Evolutionary conservation across 2,888 invertebrate genomes (phyloP), one percentile per base, ranked within the genome.

Genomic region (Dicyrtoma fusca): DNA sequence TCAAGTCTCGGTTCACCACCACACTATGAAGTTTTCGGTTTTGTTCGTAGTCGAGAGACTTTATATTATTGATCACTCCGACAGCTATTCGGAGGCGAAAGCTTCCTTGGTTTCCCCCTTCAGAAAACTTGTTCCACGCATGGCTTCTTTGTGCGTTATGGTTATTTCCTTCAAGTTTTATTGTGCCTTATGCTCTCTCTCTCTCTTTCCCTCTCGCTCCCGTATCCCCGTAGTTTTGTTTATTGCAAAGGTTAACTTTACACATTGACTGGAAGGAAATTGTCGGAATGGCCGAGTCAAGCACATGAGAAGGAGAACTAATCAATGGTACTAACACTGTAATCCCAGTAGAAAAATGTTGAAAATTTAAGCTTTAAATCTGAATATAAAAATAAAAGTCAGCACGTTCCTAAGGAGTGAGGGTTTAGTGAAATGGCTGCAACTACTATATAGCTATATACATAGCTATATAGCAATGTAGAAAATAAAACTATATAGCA

Each of bases 51-150:
- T 65, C 4, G 34, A 34, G 26, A 65, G 51, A 49, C 59, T 72
- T 72, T 65, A 53, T 57, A 71, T 71, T 75, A 75, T 75, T 74
- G 75, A 75, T 75, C 75, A 74, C 61, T 73, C 71, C 57, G 57
- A 55, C 44, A n/a, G 25, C 34, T 57, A 47, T 23, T 61, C 59
- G 25, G 34, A 21, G 26, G 21, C 49, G 26, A 44, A n/a, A 21
- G 4, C 19, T 44, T 51, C 51, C 47, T 26, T 3, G 42, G 26
- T 51, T 26, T n/a, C 26, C 47, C 65, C 51, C 26, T 51, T 14
- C n/a, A 45, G 49, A 64, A 51, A 51, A 59, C 45, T 34, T 21
- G 2, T 61, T 61, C 49, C 69, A 69, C 69, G 69, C 69, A 69
- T 69, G 69, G 69, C 59, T 69, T 69, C 61, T 69, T 19, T 47